These are phyloP conservation scores for Acyrthosiphon pisum DNA, from an alignment of 1,140 invertebrate genomes.

Conservation along the genomic window DNA sequence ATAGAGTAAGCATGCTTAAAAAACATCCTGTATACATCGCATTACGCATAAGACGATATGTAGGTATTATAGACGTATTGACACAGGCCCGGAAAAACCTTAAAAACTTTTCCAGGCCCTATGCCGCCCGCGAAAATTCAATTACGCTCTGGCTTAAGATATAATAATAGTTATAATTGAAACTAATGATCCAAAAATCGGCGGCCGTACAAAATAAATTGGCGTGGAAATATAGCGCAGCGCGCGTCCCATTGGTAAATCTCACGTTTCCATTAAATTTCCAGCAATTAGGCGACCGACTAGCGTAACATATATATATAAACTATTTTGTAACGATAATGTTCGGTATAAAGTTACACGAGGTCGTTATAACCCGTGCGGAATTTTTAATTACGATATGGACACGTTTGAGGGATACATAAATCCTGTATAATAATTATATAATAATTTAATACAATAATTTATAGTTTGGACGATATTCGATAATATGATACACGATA, in stretches of 20 bases:
- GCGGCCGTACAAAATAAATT: background rate
- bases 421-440: background rate
- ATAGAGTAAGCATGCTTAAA: too few species aligned
- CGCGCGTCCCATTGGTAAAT: background rate
- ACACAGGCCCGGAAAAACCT: background rate
- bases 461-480: background rate
- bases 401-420: background rate
- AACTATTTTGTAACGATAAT: background rate
- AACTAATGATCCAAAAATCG: constrained; percentile 28
- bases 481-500: background rate
- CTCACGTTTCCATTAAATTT: background rate
- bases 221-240: background rate
- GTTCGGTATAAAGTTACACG: background rate
- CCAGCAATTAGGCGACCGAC: background rate
- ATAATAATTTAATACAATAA: too few species aligned
- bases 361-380: background rate
- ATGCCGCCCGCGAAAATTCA: background rate
- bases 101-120: background rate
- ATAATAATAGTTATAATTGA: constrained; percentile 37
- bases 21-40: background rate
- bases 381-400: background rate
- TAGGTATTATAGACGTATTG: background rate
- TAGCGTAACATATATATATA: background rate
- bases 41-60: background rate
- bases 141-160: background rate